Evolutionary conservation across 2,888 invertebrate species (phyloP).

Genomic region (Pyrrhosoma nymphula): DNA sequence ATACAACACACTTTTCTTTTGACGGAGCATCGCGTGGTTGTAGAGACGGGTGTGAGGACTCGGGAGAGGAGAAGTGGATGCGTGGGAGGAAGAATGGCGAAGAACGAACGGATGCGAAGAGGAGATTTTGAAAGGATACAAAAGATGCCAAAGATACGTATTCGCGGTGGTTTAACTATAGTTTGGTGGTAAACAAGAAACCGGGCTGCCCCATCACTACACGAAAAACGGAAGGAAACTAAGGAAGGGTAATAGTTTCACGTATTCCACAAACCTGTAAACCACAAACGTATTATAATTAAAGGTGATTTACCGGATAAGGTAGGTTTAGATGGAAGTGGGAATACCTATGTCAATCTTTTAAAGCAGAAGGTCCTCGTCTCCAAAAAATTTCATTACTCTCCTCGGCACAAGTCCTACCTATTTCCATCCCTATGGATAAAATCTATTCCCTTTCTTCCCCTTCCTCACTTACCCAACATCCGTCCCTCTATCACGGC

Average conservation of each 20-base stretch:
- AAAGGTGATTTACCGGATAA: too few relatives aligned
- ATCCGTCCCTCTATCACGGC: too few relatives aligned
- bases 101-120: background rate
- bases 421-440: too few relatives aligned
- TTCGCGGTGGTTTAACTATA: background rate
- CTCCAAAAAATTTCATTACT: too few relatives aligned
- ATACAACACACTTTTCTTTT: background rate
- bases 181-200: background rate
- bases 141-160: background rate
- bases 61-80: background rate
- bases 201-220: background rate
- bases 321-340: too few relatives aligned
- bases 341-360: too few relatives aligned
- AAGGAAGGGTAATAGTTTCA: background rate
- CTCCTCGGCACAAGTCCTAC: too few relatives aligned
- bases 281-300: background rate
- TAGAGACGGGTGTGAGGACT: background rate
- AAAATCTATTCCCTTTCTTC: too few relatives aligned
- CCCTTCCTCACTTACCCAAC: too few relatives aligned
- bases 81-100: background rate
- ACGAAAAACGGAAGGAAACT: background rate
- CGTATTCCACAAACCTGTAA: background rate
- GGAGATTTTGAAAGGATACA: background rate
- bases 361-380: too few relatives aligned
- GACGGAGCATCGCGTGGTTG: background rate